Evolutionary conservation across 2,797 vertebrate genomes (phyloP), one percentile per base, ranked within the genome.

Genomic region (Cyprinella venusta): DNA sequence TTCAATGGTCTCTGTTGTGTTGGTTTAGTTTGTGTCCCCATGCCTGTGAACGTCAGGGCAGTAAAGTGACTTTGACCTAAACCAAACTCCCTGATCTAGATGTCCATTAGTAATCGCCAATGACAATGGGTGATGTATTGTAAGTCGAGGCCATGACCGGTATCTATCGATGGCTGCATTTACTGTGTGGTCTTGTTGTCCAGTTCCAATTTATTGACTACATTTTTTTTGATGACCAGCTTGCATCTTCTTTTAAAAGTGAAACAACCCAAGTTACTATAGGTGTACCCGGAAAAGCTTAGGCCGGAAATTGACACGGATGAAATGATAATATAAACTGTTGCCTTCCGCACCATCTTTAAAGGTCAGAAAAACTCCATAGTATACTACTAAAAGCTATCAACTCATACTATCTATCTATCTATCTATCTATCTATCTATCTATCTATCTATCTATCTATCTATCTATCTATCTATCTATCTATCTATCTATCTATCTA

Each of bases 31-130:
- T 82, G 69, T 19, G 21, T 79, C 19, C 26, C 26, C 45, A 76
- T 50, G 50, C 76, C 80, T 68, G 80, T 65, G 54, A 38, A 76
- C 6, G 26, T 40, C 69, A 74, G 67, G 21, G 19, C 68, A 56
- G 50, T 48, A 69, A 63, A 54, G 76, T 67, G 84, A 84, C 81
- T 84, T 80, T 70, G 84, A 80, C 68, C 68, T 21, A 83, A 85
- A 85, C 70, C 65, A 48, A 56, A 10, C 33, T 64, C 61, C 42
- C 18, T 30, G 69, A 72, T 78, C 65, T 74, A 81, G 59, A 54
- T 45, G 67, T 67, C 70, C 65, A 26, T 70, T 68, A 50, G 64
- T 78, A 82, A 87, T 76, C 59, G 56, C 8, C 67, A 79, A 63
- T 84, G 82, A 80, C 82, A 80, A 50, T 30, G 18, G 48, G 40